Evolutionary conservation across 1,140 invertebrate genomes (phyloP), one percentile per base, ranked within the genome.

Genomic region (Drosophila lini): DNA sequence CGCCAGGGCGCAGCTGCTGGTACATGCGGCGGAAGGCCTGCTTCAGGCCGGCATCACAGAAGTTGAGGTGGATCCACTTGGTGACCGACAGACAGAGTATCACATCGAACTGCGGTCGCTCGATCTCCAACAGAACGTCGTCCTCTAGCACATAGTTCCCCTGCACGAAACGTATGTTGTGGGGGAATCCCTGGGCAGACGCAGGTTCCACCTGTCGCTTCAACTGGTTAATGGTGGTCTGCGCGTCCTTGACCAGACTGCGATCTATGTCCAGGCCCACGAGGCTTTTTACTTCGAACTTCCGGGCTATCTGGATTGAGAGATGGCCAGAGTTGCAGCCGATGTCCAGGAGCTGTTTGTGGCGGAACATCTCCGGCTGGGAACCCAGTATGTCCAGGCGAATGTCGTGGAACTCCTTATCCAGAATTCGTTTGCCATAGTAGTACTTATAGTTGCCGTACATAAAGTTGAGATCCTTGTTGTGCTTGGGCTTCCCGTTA

Each of bases 11-110:
- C 7, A 99, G 93, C 85, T 99, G 98, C 2, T 95, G 94, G 91
- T 95, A 98, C 94, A 98, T 98, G 19, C 98, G 94, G 64, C 96
- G 95, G 92, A 99, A 99, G 32, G 97, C 95, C 64, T 97, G 94
- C 92, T 98, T 99, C 13, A 99, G 90, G 2, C 98, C 99, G n/a
- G 94, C 94, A 93, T 99, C 99, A 28, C 98, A 97, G 94, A 96
- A 98, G 93, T 99, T 99, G 5, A 99, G 94, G 92, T 99, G 99
- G 82, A 99, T 95, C 98, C 99, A 99, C 93, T 99, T 99, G 1
- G 98, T 99, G 19, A 99, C 95, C 16, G 97, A 98, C 3, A 99
- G 93, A 89, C 98, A 99, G 2, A 99, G 92, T 71, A 99, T 99
- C 19, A 96, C 94, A 93, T 99, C 98, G 92, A 97, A 99, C 91